A percentile compares a stretch with the other conserved stretches of the same genome.
phyloP scores from a whole-genome alignment of 2,888 invertebrate genomes.

The Lepidochrysops patricia region DNA sequence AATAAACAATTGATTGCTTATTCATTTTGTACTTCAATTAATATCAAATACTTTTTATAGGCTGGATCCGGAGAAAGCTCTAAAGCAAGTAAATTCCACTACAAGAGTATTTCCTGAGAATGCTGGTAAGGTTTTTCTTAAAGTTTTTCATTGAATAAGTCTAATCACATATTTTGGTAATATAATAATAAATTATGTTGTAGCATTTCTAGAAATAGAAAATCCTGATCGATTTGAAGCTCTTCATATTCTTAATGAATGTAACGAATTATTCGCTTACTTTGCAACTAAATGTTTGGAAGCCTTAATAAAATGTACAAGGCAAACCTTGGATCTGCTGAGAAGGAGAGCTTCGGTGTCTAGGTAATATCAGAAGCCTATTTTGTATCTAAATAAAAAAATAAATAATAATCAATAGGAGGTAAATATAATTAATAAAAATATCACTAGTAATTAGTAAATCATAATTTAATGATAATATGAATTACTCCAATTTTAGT shows the following conservation, averaged over 20 bases:
- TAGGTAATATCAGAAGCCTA: constrained; percentile 32
- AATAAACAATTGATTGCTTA: neutral
- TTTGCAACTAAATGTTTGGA: constrained; percentile 85
- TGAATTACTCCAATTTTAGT: constrained; percentile 39
- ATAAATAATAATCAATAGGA: no score
- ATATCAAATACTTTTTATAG: constrained; percentile 28
- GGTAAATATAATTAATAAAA: no score
- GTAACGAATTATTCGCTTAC: constrained; percentile 86
- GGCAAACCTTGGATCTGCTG: constrained; percentile 81
- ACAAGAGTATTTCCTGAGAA: constrained; percentile 73
- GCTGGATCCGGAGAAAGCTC: constrained; percentile 76
- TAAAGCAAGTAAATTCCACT: constrained; percentile 75
- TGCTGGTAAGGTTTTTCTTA: constrained; percentile 58
- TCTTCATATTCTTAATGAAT: constrained; percentile 78
- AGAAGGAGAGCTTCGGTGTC: constrained; percentile 75
- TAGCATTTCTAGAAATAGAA: constrained; percentile 79
- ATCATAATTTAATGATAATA: neutral
- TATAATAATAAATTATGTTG: neutral
- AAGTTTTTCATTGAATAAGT: neutral
- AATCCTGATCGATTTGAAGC: constrained; percentile 75
- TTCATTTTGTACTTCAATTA: neutral
- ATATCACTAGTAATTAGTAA: no score
- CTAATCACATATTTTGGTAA: neutral
- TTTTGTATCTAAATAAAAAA: no score
- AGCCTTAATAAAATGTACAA: constrained; percentile 82